Conservation (phyloP, 2,113 vertebrate genomes). For the Calyptomena viridis region DNA sequence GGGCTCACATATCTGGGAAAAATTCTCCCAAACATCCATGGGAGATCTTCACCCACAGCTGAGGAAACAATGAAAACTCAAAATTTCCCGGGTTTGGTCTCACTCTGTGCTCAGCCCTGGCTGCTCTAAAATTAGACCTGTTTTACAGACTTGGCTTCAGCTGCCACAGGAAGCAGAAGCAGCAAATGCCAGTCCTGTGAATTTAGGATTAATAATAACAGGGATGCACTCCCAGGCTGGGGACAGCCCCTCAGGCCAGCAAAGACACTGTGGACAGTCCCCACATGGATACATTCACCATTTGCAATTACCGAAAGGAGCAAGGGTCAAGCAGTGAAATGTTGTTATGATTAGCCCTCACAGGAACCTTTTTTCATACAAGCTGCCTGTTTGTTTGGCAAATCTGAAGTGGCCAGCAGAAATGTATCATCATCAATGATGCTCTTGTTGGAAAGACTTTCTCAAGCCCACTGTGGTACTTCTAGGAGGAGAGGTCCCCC, state of each 20-base stretch:
- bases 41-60: slow-evolving; percentile 31
- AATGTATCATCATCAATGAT: neutral
- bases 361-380: neutral
- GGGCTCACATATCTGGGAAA: neutral
- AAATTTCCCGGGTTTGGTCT: slow-evolving; percentile 29
- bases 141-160: neutral
- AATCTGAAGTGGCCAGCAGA: neutral
- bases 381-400: neutral
- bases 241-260: neutral
- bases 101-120: neutral
- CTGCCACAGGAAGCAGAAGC: neutral
- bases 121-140: slow-evolving; percentile 53
- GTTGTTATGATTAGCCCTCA: slow-evolving; percentile 35
- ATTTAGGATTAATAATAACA: neutral
- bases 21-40: neutral
- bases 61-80: slow-evolving; percentile 48
- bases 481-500: neutral
- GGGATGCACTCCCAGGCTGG: neutral
- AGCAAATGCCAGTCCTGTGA: neutral
- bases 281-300: fast-evolving
- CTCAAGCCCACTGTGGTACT: neutral
- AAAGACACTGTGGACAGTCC: neutral
- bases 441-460: neutral
- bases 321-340: neutral
- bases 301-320: neutral